Percentiles rank a stretch among this genome's conserved stretches.
Evolutionary conservation across 2,113 vertebrate species (phyloP).

Genomic region (Myotis yumanensis): DNA sequence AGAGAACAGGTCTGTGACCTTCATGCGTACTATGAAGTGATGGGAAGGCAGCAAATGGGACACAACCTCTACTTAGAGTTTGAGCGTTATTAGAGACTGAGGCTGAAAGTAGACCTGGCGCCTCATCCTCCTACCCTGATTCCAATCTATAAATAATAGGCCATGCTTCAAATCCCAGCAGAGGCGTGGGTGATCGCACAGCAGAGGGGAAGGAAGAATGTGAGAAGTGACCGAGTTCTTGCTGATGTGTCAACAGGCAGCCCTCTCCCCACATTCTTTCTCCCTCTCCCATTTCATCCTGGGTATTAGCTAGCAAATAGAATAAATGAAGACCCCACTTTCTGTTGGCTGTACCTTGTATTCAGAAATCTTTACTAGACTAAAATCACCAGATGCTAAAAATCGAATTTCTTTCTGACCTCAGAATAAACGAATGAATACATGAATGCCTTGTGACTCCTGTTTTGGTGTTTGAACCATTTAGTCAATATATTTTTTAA

Average conservation of each 20-base stretch:
- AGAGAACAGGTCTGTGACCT: neutral
- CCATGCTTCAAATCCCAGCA: neutral
- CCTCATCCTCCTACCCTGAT: neutral
- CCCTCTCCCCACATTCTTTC: neutral
- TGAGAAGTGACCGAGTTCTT: neutral
- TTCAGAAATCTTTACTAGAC: slow-evolving; percentile 38
- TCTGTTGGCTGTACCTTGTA: neutral
- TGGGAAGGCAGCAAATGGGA: neutral
- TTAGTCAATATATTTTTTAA: neutral
- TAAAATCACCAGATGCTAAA: slow-evolving; percentile 2
- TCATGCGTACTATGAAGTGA: neutral
- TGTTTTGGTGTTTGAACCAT: neutral
- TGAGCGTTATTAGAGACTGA: neutral
- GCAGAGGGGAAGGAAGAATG: neutral
- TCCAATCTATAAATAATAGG: neutral
- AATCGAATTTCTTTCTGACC: neutral
- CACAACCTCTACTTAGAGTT: neutral
- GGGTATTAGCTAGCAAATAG: neutral
- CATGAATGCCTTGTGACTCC: neutral
- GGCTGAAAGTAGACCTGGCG: neutral
- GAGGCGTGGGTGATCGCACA: neutral
- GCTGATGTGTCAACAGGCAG: neutral
- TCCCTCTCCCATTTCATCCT: neutral
- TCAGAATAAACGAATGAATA: neutral
- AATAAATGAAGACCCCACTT: neutral